Evolutionary conservation across 2,888 invertebrate species (phyloP).

Genomic region (Hecatera dysodea): DNA sequence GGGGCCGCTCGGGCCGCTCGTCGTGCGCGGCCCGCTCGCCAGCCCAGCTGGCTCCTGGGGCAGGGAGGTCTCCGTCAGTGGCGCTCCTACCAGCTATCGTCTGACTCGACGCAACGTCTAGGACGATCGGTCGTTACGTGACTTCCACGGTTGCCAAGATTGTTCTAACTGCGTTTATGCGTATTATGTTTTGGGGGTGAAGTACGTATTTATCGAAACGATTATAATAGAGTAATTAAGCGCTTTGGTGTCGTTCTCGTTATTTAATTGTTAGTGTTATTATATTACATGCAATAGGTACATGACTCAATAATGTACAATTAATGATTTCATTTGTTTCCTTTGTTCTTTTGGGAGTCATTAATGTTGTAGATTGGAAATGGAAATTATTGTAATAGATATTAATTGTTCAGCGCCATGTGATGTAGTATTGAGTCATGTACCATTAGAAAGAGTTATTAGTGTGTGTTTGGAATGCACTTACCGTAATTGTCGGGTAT

Average conservation of each 20-base stretch:
- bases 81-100: constrained; percentile 62
- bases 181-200: constrained; percentile 65
- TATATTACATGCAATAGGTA: constrained; percentile 79
- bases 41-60: constrained; percentile 86
- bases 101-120: constrained; percentile 51
- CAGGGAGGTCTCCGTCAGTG: constrained; percentile 87
- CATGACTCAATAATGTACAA: constrained; percentile 86
- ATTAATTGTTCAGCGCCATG: constrained; percentile 71
- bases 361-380: constrained; percentile 74
- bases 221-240: constrained; percentile 74
- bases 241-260: constrained; percentile 80
- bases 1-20: constrained; percentile 63
- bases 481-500: constrained; percentile 96
- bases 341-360: constrained; percentile 72
- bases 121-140: constrained; percentile 60
- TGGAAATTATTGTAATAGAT: constrained; percentile 73
- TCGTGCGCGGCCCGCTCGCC: constrained; percentile 63
- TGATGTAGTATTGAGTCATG: constrained; percentile 77
- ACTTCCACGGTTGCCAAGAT: constrained; percentile 69
- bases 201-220: constrained; percentile 69
- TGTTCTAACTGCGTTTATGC: constrained; percentile 57
- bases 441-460: constrained; percentile 66
- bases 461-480: constrained; percentile 79
- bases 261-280: constrained; percentile 86
- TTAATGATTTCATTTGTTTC: constrained; percentile 78